Evolutionary conservation across 2,888 invertebrate genomes (phyloP).

Genomic region (Cepaea hortensis): DNA sequence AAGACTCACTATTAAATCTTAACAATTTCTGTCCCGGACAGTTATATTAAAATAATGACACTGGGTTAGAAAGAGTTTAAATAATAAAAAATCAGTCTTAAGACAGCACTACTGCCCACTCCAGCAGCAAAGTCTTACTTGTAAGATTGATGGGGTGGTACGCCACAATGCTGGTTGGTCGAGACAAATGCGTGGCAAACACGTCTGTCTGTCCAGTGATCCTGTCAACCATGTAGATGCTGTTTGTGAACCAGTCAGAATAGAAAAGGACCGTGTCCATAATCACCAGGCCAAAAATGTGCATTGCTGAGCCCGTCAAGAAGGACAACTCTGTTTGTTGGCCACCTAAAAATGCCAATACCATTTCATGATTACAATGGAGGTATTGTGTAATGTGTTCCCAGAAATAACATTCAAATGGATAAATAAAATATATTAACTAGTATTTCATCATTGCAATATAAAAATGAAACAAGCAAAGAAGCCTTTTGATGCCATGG

Average conservation of each 20-base stretch:
- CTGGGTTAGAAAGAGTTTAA: no score
- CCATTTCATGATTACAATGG: not conserved
- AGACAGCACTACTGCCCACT: no score
- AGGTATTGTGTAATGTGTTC: not conserved
- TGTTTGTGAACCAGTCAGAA: constrained; percentile 62
- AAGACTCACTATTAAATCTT: no score
- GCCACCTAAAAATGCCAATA: constrained; percentile 51
- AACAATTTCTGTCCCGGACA: no score
- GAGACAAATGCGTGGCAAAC: constrained; percentile 58
- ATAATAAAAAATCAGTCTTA: no score
- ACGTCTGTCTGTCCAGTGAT: constrained; percentile 57
- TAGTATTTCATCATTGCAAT: no score
- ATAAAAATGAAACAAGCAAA: no score
- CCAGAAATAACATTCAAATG: no score
- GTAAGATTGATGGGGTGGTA: constrained; percentile 60
- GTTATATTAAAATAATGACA: no score
- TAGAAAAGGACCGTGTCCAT: constrained; percentile 60
- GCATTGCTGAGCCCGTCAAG: constrained; percentile 54
- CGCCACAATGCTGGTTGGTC: constrained; percentile 62
- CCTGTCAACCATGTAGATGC: constrained; percentile 62
- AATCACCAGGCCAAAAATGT: constrained; percentile 62
- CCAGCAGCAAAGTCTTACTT: constrained; percentile 47
- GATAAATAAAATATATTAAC: no score
- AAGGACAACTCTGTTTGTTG: constrained; percentile 55
- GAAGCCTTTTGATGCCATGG: no score